Percentiles rank a stretch among this genome's conserved stretches.
phyloP scores from a whole-genome alignment of 2,797 vertebrate species.

The Leucoraja ocellata region DNA sequence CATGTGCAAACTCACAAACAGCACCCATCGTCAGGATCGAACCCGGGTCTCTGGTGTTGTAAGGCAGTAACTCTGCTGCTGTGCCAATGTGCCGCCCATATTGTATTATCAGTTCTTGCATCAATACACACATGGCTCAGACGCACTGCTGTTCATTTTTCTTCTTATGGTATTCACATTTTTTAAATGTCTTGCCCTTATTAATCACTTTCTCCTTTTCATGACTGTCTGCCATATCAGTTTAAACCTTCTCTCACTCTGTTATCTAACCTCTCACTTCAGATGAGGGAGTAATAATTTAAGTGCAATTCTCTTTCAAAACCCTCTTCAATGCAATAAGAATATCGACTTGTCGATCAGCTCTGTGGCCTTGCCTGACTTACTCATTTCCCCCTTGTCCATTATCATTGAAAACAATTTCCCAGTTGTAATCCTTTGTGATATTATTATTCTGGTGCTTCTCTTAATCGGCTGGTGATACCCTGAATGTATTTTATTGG shows the following conservation, averaged over 20 bases:
- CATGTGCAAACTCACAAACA: too few species aligned
- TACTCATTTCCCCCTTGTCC: not conserved
- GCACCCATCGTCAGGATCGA: too few species aligned
- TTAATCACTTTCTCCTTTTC: not conserved
- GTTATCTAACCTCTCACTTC: not conserved
- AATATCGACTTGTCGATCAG: not conserved
- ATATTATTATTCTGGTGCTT: not conserved
- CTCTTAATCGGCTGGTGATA: not conserved
- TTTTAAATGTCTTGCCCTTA: not conserved
- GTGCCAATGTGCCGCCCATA: too few species aligned
- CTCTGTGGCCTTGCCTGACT: not conserved
- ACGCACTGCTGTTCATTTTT: not conserved
- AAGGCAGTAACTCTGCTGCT: too few species aligned
- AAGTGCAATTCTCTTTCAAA: not conserved
- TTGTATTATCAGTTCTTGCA: not conserved
- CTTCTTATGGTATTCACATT: not conserved
- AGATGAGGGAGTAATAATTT: not conserved
- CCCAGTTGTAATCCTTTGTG: not conserved
- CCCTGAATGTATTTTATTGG: not conserved
- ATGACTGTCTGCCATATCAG: not conserved
- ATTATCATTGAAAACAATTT: not conserved
- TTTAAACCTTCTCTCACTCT: not conserved
- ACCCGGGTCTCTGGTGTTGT: too few species aligned
- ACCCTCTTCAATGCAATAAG: not conserved
- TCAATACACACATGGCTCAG: not conserved